phyloP scores from a whole-genome alignment of 2,888 invertebrate genomes.

The Drosophila fulvimacula region DNA sequence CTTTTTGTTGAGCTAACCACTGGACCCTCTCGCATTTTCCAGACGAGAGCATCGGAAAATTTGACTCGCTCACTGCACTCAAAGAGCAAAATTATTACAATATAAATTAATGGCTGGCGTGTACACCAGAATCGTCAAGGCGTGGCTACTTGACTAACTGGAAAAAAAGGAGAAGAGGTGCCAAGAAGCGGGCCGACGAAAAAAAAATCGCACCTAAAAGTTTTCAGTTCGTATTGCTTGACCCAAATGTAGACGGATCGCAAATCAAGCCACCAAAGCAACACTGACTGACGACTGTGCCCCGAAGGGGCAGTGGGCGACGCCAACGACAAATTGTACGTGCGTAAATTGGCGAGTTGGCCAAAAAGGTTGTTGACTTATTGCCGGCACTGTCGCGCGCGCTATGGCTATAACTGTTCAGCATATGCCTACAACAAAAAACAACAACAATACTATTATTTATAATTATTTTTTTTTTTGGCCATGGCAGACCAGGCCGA shows the following conservation, averaged over 20 bases:
- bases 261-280: slow-evolving; percentile 44
- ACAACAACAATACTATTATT: slow-evolving; percentile 33
- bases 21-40: slow-evolving; percentile 60
- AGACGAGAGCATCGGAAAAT: slow-evolving; percentile 66
- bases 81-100: slow-evolving; percentile 44
- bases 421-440: slow-evolving; percentile 19
- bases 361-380: slow-evolving; percentile 79
- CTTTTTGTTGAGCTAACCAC: slow-evolving; percentile 14
- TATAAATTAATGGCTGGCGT: slow-evolving; percentile 67
- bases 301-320: slow-evolving; percentile 8
- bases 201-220: slow-evolving; percentile 23
- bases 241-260: slow-evolving; percentile 41
- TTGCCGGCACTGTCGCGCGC: slow-evolving; percentile 42
- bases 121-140: slow-evolving; percentile 44
- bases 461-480: slow-evolving; percentile 32
- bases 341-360: slow-evolving; percentile 74
- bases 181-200: slow-evolving; percentile 17
- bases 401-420: slow-evolving; percentile 34
- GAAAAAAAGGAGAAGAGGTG: slow-evolving; percentile 37
- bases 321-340: slow-evolving; percentile 60
- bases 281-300: slow-evolving; percentile 13
- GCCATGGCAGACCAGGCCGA: slow-evolving; percentile 28
- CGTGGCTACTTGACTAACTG: slow-evolving; percentile 51
- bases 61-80: slow-evolving; percentile 37
- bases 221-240: slow-evolving; percentile 31